Conservation (phyloP, 53 echinoderm and acorn worm species). For the Astropecten irregularis region DNA sequence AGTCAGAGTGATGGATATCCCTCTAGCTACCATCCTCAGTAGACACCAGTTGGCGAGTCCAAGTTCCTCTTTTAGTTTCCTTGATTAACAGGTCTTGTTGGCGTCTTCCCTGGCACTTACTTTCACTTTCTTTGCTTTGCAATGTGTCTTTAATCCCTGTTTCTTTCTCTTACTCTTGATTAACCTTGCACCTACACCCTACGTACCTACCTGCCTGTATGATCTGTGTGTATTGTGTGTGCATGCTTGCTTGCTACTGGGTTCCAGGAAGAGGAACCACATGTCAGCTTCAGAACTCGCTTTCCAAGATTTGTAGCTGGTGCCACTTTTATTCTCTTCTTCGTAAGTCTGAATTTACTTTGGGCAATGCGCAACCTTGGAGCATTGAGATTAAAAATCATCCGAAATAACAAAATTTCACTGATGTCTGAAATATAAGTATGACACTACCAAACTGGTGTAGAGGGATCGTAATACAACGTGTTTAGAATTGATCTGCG, state of each 20-base stretch:
- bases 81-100: neutral
- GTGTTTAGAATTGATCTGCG: too few relatives aligned
- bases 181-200: neutral
- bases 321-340: constrained; percentile 64
- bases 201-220: neutral
- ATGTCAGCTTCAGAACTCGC: constrained; percentile 56
- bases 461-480: too few relatives aligned
- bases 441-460: too few relatives aligned
- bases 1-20: too few relatives aligned
- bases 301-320: constrained; percentile 72
- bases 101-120: too few relatives aligned
- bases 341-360: constrained; percentile 67
- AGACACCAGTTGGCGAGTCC: too few relatives aligned
- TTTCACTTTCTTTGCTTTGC: neutral
- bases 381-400: neutral
- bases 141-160: neutral
- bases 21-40: too few relatives aligned
- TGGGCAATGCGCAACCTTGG: neutral
- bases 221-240: neutral
- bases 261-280: constrained; percentile 74
- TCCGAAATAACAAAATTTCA: neutral
- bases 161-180: neutral
- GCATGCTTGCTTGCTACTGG: too few relatives aligned
- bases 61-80: neutral
- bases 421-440: too few relatives aligned